Conservation (phyloP, 2,113 vertebrate genomes). For the Procapra przewalskii region DNA sequence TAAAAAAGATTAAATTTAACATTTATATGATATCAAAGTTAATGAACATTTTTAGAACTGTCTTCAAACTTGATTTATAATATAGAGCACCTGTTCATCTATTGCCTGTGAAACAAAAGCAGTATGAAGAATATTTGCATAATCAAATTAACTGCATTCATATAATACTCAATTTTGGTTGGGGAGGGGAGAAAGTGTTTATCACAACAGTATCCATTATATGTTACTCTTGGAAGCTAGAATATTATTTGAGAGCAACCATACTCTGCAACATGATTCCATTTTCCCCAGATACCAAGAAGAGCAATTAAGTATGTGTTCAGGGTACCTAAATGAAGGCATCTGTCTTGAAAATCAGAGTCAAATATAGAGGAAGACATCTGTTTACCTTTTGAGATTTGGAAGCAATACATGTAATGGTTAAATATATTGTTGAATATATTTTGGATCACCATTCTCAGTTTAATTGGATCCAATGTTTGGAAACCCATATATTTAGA, state of each 20-base stretch:
- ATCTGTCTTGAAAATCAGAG: neutral
- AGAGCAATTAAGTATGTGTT: neutral
- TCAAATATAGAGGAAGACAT: neutral
- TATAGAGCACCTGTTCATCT: neutral
- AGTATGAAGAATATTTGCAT: conserved; percentile 1
- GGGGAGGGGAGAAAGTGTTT: neutral
- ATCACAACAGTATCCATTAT: neutral
- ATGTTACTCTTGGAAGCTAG: neutral
- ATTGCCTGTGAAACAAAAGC: neutral
- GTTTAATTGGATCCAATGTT: neutral
- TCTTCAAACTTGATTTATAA: conserved; percentile 9
- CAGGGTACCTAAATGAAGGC: neutral
- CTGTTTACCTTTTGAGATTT: neutral
- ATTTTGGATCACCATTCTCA: neutral
- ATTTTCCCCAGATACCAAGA: neutral
- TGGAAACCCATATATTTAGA: neutral
- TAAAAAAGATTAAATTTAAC: neutral
- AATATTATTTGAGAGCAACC: neutral
- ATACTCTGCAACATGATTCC: neutral
- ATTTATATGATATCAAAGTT: conserved; percentile 17
- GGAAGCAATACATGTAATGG: neutral
- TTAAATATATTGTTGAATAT: neutral
- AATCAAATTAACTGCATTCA: conserved; percentile 11
- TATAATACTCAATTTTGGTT: neutral
- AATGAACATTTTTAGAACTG: neutral